Base-by-base conservation (phyloP, 2,888 invertebrate species). In the Eristalis intricaria region DNA sequence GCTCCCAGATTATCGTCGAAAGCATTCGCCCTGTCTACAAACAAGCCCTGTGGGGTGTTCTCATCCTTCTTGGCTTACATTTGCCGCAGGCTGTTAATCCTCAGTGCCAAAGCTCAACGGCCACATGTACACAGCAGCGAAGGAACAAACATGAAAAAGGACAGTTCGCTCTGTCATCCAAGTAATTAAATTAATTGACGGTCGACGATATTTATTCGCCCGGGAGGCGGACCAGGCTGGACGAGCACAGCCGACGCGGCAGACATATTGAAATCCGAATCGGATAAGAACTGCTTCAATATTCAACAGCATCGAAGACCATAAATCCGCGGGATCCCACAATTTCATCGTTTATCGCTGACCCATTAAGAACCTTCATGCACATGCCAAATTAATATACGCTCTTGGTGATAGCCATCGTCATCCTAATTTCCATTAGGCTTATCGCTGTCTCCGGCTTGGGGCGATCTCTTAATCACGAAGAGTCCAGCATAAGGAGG, bases 351-450 rank as follows among this genome's bases (percentile, higher is more conserved):
- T 69, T 74, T 60, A 79, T 84, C 70, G 79, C 75, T 65, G 56
- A 70, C 64, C 35, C 74, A 79, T 84, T 79, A 70, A 23, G 60
- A 11, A 61, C 11, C 26, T 64, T 23, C 32, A 61, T 61, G 29
- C 8, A 32, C 29, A 50, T 40, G 22, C n/a, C 56, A 79, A 61
- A 73, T 69, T 26, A 64, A 78, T 74, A 60, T 76, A 19, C 58
- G 2, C 26, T 63, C 60, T 66, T 19, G 61, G n/a, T 38, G 70
- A 75, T 56, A 66, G 38, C 65, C 79, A 38, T 61, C 69, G 61
- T 84, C 61, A 65, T 61, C 60, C 74, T 84, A 70, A 79, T 84
- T 75, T 79, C 79, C 69, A 70, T 84, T 84, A 61, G 66, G 43
- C 65, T 79, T 79, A 79, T 79, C 65, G 38, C 38, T 29, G 32